Conservation (phyloP, 2,113 vertebrate species). For the Trichomycterus rosablanca region DNA sequence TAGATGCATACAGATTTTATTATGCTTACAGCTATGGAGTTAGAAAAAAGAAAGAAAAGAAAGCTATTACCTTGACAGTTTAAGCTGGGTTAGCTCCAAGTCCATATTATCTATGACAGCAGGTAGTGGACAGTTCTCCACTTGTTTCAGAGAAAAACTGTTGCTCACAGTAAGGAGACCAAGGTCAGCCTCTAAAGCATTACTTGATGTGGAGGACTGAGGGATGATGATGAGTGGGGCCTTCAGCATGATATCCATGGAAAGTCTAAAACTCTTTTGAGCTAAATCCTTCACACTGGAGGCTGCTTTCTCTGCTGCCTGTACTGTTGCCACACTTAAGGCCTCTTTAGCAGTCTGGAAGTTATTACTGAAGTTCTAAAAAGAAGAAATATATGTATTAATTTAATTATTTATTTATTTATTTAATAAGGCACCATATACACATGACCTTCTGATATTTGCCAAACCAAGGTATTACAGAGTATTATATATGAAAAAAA, state of each 20-base stretch:
- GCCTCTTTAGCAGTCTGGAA: constrained; percentile 86
- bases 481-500: too few species aligned
- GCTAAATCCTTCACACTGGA: constrained; percentile 80
- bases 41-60: neutral
- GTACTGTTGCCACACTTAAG: constrained; percentile 79
- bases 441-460: too few species aligned
- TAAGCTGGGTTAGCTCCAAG: constrained; percentile 80
- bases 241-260: constrained; percentile 77
- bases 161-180: constrained; percentile 79
- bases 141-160: constrained; percentile 67
- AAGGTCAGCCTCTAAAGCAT: constrained; percentile 76
- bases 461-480: too few species aligned
- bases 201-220: constrained; percentile 71
- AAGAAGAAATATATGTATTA: neutral
- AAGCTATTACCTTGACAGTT: constrained; percentile 79
- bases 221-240: constrained; percentile 80
- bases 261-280: constrained; percentile 77
- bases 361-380: constrained; percentile 83
- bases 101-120: constrained; percentile 82
- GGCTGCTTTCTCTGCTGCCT: constrained; percentile 86
- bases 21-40: neutral
- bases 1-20: neutral
- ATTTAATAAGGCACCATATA: too few species aligned
- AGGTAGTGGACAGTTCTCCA: constrained; percentile 68
- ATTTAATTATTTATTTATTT: too few species aligned